Conservation (phyloP, 2,888 invertebrate species). For the Artemia sinica region DNA sequence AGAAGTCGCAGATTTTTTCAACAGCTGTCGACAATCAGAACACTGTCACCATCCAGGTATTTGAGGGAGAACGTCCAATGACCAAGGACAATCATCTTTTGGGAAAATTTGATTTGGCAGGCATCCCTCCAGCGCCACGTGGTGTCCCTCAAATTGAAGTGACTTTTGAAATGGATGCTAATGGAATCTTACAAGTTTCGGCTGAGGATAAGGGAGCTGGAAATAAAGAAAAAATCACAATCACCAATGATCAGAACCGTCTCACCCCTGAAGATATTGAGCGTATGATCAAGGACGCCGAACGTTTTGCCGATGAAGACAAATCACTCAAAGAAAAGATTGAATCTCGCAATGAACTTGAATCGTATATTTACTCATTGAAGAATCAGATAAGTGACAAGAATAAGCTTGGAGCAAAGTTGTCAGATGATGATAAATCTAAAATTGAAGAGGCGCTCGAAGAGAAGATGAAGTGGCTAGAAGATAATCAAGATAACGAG, state of each 20-base stretch:
- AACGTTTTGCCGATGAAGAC: conserved; percentile 96
- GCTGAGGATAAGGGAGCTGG: conserved; percentile 99
- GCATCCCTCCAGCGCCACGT: conserved; percentile 83
- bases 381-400: conserved; percentile 94
- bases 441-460: conserved; percentile 76
- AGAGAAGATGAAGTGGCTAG: conserved; percentile 92
- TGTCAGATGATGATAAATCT: conserved; percentile 69
- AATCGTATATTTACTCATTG: conserved; percentile 89
- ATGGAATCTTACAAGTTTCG: conserved; percentile 83
- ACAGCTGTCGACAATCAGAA: conserved; percentile 98
- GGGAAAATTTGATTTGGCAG: conserved; percentile 94
- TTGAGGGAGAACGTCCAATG: conserved; percentile 98
- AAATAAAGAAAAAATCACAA: conserved; percentile 94
- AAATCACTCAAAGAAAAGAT: conserved; percentile 89
- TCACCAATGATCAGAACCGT: conserved; percentile 94
- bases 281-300: conserved; percentile 96
- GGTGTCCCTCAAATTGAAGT: conserved; percentile 89
- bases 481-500: conserved; percentile 82
- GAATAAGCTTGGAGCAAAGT: conserved; percentile 84
- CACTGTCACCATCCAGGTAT: conserved; percentile 84
- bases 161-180: conserved; percentile 83
- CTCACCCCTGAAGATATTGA: conserved; percentile 96
- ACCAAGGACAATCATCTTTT: conserved; percentile 97
- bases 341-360: conserved; percentile 88
- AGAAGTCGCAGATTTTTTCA: conserved; percentile 97